Evolutionary conservation across 2,888 invertebrate species (phyloP).

Genomic region (Drosophila testacea): DNA sequence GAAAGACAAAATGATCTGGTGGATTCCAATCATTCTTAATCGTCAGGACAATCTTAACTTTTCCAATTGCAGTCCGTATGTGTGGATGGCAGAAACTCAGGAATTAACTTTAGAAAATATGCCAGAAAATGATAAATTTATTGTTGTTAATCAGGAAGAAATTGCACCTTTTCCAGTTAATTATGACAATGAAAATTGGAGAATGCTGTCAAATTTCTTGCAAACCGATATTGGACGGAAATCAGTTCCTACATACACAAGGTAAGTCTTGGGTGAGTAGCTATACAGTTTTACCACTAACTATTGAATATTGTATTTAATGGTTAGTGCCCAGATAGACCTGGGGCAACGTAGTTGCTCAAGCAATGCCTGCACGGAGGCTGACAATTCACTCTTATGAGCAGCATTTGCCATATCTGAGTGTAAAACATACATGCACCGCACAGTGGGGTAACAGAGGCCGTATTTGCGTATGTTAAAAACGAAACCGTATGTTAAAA

Average conservation of each 20-base stretch:
- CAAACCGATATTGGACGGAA: constrained; percentile 86
- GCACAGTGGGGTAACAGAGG: too few species aligned
- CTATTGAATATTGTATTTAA: too few species aligned
- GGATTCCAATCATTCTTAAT: constrained; percentile 89
- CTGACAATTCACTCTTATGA: too few species aligned
- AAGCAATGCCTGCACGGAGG: too few species aligned
- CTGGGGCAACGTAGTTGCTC: accelerated
- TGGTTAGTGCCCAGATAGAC: too few species aligned
- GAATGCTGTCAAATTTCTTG: constrained; percentile 89
- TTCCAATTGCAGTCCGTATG: constrained; percentile 86
- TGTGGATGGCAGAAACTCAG: constrained; percentile 88
- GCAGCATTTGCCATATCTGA: too few species aligned
- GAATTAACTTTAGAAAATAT: constrained; percentile 86
- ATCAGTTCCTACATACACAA: constrained; percentile 89
- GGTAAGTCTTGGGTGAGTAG: constrained; percentile 54
- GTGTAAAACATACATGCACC: too few species aligned
- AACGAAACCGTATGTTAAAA: too few species aligned
- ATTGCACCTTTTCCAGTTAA: constrained; percentile 94
- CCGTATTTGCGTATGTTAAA: too few species aligned
- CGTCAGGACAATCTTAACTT: constrained; percentile 88
- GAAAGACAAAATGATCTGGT: constrained; percentile 90
- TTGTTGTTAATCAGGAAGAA: constrained; percentile 93
- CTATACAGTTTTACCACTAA: too few species aligned
- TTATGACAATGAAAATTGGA: constrained; percentile 92
- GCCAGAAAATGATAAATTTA: constrained; percentile 88